phyloP scores from a whole-genome alignment of 2,113 vertebrate species.

The Melanerpes aurifrons region DNA sequence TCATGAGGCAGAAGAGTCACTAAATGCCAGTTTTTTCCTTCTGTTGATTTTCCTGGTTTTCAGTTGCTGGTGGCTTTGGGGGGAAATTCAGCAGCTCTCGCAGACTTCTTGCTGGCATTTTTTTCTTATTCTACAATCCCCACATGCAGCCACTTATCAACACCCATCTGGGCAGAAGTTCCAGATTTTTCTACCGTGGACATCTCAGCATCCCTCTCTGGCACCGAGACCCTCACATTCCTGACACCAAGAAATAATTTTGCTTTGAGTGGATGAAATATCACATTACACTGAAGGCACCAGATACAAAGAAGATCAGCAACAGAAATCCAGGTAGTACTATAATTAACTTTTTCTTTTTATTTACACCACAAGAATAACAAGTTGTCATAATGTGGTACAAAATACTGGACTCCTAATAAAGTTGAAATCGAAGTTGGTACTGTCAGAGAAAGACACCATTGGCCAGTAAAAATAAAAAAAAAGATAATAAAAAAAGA shows the following conservation, averaged over 20 bases:
- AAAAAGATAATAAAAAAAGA: neutral
- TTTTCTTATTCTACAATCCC: neutral
- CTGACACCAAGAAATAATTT: rapidly evolving
- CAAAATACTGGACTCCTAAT: constrained; percentile 83
- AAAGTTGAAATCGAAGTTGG: constrained; percentile 76
- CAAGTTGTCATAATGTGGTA: constrained; percentile 82
- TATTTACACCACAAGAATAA: constrained; percentile 89
- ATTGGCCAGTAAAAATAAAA: constrained; percentile 64
- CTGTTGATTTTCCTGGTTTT: neutral
- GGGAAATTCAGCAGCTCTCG: neutral
- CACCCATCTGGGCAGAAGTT: rapidly evolving
- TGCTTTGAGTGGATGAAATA: neutral
- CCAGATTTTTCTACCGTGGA: neutral
- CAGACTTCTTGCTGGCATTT: no score
- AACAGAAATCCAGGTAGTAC: constrained; percentile 47
- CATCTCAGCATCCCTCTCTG: rapidly evolving
- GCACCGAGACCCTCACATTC: rapidly evolving
- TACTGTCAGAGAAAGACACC: constrained; percentile 77
- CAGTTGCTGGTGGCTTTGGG: neutral
- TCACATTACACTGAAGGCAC: neutral
- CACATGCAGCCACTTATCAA: no score
- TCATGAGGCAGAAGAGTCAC: neutral
- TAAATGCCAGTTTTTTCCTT: neutral
- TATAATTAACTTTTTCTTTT: constrained; percentile 79
- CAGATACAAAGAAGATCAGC: constrained; percentile 20